Evolutionary conservation across 2,113 vertebrate genomes (phyloP).

Genomic region (Glaucidium brasilianum): DNA sequence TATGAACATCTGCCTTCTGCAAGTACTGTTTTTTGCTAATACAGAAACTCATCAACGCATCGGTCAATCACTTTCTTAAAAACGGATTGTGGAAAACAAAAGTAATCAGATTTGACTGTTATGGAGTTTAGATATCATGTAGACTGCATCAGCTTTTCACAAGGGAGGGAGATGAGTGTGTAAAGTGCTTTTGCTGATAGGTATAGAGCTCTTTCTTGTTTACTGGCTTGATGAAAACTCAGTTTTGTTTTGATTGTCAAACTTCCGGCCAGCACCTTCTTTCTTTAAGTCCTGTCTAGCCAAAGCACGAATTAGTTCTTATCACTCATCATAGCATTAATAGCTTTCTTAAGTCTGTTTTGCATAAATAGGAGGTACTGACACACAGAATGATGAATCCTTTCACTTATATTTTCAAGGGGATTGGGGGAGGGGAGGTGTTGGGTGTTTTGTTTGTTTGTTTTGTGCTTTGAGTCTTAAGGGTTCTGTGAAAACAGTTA

Average conservation of each 20-base stretch:
- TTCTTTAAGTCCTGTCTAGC: slow-evolving; percentile 6
- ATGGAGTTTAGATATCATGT: background rate
- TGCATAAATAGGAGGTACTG: background rate
- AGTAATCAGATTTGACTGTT: slow-evolving; percentile 1
- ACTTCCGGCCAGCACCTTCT: background rate
- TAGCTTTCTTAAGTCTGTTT: background rate
- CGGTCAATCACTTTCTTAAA: slow-evolving; percentile 12
- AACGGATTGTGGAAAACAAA: slow-evolving; percentile 19
- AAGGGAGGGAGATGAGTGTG: background rate
- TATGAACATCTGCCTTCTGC: background rate
- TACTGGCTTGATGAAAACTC: background rate
- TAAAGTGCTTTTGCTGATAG: background rate
- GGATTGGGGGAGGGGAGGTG: too few relatives aligned
- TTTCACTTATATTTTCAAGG: background rate
- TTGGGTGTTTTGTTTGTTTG: background rate
- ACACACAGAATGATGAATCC: background rate
- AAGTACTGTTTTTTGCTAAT: background rate
- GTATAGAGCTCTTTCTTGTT: background rate
- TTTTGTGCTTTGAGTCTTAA: background rate
- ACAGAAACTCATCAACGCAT: slow-evolving; percentile 13
- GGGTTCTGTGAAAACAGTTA: background rate
- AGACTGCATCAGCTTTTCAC: background rate
- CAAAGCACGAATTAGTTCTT: background rate
- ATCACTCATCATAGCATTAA: background rate
- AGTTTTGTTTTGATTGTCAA: slow-evolving; percentile 41